Base-by-base conservation (phyloP, 2,797 vertebrate species). In the Alca torda region DNA sequence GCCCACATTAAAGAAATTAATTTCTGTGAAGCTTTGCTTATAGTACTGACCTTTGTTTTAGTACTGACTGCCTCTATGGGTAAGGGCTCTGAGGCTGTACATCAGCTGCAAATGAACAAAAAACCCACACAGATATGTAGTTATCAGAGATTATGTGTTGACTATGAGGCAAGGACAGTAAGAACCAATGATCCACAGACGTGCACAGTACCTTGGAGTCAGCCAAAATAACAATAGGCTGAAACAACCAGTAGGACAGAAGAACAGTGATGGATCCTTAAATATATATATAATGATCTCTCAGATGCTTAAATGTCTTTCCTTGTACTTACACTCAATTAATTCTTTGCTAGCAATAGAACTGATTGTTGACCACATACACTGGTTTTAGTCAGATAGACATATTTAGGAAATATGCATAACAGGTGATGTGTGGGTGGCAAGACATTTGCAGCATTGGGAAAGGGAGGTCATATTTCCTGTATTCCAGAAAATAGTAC, bases 131-230 rank as follows among this genome's bases (percentile, higher is more conserved):
- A 68, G 25, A 11, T 41, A 5, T 9, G 25, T 17, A 68, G 39
- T 14, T 59, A 2, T 26, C 10, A 45, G 73, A 56, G 16, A 10
- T 16, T 16, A 3, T 1, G 2, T 50, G 39, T 25, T 87, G 41
- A 57, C 50, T 84, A 24, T 28, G 54, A 43, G 39, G 25, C 48
- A 75, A 69, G 13, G 23, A n/a, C 23, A 41, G 26, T 33, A 67
- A 81, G 53, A 75, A 73, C 53, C 6, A 33, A 8, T 12, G 46
- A 16, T 8, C 21, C 10, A 6, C 0, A 0, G 3, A 24, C 2
- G 0, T 8, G 4, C 30, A 39, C 21, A 3, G 11, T 33, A 23
- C 37, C 17, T 60, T 54, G 16, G 45, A 76, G 51, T 23, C 37
- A 72, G 18, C 5, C 33, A 10, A 4, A 63, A 0, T 0, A 85